Conservation (phyloP, 2,888 invertebrate genomes). For the Epirrita christyi region DNA sequence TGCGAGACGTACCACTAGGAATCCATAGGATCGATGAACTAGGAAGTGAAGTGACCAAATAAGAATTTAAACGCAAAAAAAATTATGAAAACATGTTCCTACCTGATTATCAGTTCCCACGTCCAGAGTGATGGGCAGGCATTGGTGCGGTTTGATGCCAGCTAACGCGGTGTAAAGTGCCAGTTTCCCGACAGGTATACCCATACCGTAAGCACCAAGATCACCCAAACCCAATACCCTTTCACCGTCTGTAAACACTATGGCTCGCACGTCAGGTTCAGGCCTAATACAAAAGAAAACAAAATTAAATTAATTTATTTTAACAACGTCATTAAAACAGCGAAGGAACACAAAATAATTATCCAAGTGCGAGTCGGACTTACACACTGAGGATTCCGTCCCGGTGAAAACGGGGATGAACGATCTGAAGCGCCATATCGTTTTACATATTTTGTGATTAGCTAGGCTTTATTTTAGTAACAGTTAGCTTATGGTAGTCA, state of each 20-base stretch:
- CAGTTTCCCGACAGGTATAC: conserved; percentile 98
- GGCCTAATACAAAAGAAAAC: conserved; percentile 83
- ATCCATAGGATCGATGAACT: too few relatives aligned
- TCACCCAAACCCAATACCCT: conserved; percentile 98
- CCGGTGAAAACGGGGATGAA: too few relatives aligned
- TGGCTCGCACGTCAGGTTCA: conserved; percentile 92
- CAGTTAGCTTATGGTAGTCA: too few relatives aligned
- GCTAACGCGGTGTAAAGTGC: conserved; percentile 98
- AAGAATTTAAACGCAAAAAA: neutral
- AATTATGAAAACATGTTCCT: conserved; percentile 1
- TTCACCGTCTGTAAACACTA: conserved; percentile 98
- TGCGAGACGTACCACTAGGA: too few relatives aligned
- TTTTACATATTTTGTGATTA: too few relatives aligned
- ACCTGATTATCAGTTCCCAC: conserved; percentile 97
- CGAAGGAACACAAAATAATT: too few relatives aligned
- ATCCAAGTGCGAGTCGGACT: too few relatives aligned
- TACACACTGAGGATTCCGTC: too few relatives aligned
- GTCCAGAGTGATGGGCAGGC: conserved; percentile 96
- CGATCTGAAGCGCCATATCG: too few relatives aligned
- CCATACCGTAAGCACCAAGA: conserved; percentile 98
- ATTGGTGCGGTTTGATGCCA: conserved; percentile 98
- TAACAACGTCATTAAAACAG: too few relatives aligned
- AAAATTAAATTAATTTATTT: neutral
- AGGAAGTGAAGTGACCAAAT: too few relatives aligned
- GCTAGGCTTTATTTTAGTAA: too few relatives aligned